Evolutionary conservation across 1,140 invertebrate species (phyloP).

Genomic region (Leptinotarsa lineolata): DNA sequence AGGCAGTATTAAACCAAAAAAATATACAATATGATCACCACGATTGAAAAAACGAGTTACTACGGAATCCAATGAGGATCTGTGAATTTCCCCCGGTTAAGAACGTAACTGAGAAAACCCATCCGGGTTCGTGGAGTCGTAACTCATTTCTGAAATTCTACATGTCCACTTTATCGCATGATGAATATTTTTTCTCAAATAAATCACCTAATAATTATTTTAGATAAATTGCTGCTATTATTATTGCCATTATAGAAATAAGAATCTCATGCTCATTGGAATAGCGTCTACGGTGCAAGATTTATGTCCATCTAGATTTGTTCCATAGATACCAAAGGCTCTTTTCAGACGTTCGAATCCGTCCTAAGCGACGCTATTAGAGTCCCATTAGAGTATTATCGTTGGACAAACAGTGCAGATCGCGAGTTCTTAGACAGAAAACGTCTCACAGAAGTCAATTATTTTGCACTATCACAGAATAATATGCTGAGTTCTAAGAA

Average conservation of each 20-base stretch:
- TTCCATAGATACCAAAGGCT: not conserved
- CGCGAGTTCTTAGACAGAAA: too few species aligned
- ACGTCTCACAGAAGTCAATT: too few species aligned
- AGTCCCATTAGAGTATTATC: not conserved
- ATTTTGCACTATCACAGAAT: too few species aligned
- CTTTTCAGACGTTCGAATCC: not conserved
- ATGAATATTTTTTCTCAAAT: conserved; percentile 7
- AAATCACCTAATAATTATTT: conserved; percentile 1
- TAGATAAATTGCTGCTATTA: conserved; percentile 12
- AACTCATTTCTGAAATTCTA: not conserved
- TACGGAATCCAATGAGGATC: too few species aligned
- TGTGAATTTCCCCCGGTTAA: too few species aligned
- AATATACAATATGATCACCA: too few species aligned
- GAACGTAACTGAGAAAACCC: not conserved
- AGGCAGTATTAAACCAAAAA: too few species aligned
- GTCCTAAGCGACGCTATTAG: not conserved
- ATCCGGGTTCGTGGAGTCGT: not conserved
- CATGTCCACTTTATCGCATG: not conserved
- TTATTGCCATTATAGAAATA: conserved; percentile 2
- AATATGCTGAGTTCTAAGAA: too few species aligned
- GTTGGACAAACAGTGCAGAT: too few species aligned
- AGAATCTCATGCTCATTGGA: conserved; percentile 2
- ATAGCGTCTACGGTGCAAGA: not conserved
- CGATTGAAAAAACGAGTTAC: too few species aligned
- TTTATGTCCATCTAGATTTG: not conserved